A percentile compares a stretch with the other conserved stretches of the same genome.
Conservation (phyloP, 2,888 invertebrate genomes). For the Caradrina kadenii region DNA sequence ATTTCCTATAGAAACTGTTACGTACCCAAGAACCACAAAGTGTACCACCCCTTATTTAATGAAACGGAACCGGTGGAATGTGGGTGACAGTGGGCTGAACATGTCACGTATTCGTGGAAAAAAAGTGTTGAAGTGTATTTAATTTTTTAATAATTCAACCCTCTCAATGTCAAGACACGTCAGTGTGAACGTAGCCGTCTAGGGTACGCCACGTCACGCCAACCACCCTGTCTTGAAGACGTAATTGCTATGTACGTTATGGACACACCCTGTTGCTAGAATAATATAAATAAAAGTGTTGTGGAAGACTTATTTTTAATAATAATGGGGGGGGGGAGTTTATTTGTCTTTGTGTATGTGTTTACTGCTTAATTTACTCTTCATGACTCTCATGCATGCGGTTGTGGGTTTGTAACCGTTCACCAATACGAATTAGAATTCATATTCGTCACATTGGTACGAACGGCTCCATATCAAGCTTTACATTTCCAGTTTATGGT, state of each 20-base stretch:
- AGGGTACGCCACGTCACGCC: conserved; percentile 39
- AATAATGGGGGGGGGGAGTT: too few relatives aligned
- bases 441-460: too few relatives aligned
- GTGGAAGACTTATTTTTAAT: neutral
- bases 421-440: too few relatives aligned
- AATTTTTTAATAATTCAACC: conserved; percentile 1
- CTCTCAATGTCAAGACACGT: neutral
- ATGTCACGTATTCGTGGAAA: conserved; percentile 2
- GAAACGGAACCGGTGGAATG: neutral
- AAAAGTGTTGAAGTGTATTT: neutral
- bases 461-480: too few relatives aligned
- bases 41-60: neutral
- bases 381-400: too few relatives aligned
- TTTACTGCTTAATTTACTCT: too few relatives aligned
- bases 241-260: conserved; percentile 11
- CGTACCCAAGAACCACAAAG: neutral
- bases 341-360: too few relatives aligned
- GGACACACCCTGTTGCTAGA: neutral
- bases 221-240: conserved; percentile 8
- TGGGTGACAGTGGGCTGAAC: conserved; percentile 2
- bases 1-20: neutral
- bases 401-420: too few relatives aligned
- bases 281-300: conserved; percentile 7
- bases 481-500: too few relatives aligned
- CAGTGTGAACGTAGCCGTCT: conserved; percentile 1